A percentile compares a stretch with the other conserved stretches of the same genome.
Conservation (phyloP, 2,888 invertebrate genomes). For the Ennomos erosarius region DNA sequence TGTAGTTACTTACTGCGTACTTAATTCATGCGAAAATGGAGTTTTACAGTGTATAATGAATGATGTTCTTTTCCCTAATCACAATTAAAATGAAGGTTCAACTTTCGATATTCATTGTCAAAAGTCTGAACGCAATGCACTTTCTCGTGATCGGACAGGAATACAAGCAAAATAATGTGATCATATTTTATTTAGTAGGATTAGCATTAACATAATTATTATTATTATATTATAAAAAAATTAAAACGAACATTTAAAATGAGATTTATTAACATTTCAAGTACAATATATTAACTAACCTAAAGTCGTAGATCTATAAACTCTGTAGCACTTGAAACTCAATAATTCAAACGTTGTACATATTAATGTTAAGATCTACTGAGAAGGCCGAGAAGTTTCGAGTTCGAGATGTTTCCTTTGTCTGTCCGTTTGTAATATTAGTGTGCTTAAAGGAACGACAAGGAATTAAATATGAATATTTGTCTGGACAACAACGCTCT, state of each 20-base stretch:
- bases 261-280: no score
- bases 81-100: no score
- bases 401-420: slow-evolving; percentile 58
- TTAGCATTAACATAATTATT: no score
- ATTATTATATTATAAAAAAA: no score
- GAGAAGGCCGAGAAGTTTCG: slow-evolving; percentile 39
- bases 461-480: slow-evolving; percentile 83
- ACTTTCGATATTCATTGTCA: no score
- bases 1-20: slow-evolving; percentile 9
- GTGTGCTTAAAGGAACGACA: slow-evolving; percentile 62
- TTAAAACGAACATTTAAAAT: no score
- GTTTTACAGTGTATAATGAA: slow-evolving; percentile 4
- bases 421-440: slow-evolving; percentile 66
- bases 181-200: no score
- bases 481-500: slow-evolving; percentile 68
- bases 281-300: not conserved
- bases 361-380: slow-evolving; percentile 39
- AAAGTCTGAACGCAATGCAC: no score
- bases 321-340: slow-evolving; percentile 25
- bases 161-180: no score
- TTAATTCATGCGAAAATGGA: slow-evolving; percentile 3
- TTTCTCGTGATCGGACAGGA: no score
- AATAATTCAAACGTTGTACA: slow-evolving; percentile 38
- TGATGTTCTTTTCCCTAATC: no score
- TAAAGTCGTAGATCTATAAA: slow-evolving; percentile 13